Base-by-base conservation (phyloP, 2,888 invertebrate genomes). In the Zeuzera pyrina region DNA sequence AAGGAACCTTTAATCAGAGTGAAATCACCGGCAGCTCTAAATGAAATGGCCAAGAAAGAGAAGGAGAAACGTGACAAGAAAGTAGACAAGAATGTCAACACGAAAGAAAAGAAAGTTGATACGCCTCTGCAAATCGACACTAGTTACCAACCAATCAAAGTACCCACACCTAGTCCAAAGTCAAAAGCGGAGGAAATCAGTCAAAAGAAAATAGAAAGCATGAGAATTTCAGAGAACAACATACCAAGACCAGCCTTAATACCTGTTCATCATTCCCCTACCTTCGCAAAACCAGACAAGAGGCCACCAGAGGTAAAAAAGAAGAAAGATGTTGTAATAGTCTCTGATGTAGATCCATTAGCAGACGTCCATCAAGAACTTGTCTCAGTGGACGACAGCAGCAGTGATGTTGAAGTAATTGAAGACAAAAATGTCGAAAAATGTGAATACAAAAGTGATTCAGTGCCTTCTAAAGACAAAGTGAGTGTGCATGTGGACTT, bases 381-480 rank as follows among this genome's bases (percentile, higher is more conserved):
- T 0, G 43, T 76, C 1, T 64, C 72, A 0, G 47, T 81, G 0
- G 84, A 84, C 26, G 84, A 84, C 34, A 84, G 84, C 41, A 81
- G 81, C 41, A 84, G 84, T 66, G 84, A 84, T 22, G 77, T 84
- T 1, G 84, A 84, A 57, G 49, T 84, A 28, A 59, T 84, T 2
- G 81, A 79, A 35, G 74, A 72, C 31, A 53, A 48, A 24, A 45
- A 47, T 37, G 68, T 67, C 42, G 68, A 60, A 8, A 24, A 23
- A 56, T 62, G 65, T 69, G 56, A 52, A 45, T 43, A 32, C 36
- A 49, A 45, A 34, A 14, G 24, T 42, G 48, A 36, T 33, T 45
- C 43, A 70, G 81, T 79, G 81, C 81, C 81, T 78, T 72, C 54
- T 6, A 70, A 59, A 56, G 70, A 70, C 53, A 62, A 54, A 56